Base-by-base conservation (phyloP, 2,113 vertebrate species). In the Raja brachyura region DNA sequence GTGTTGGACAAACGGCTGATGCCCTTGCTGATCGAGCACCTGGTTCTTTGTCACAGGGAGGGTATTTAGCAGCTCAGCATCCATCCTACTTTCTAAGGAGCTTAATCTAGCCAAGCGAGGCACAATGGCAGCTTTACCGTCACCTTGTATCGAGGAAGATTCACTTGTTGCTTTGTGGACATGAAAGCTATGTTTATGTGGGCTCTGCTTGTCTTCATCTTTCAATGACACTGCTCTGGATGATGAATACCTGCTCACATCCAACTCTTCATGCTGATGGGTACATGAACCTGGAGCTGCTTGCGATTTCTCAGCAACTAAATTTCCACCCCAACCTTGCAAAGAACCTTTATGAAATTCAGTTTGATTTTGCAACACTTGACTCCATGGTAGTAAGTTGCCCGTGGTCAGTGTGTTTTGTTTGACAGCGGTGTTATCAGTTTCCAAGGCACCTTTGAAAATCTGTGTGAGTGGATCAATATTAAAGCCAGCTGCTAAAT, bases 311-410 rank as follows among this genome's bases (percentile, higher is more conserved):
- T 11, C n/a, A 20, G 14, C 0, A n/a, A 8, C 11, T 16, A 31
- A 56, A 66, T n/a, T 88, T 39, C 18, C 33, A 73, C 25, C 7
- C 8, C 48, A 22, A 92, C 73, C 68, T 54, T 54, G 90, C 68
- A 28, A 6, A 73, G 90, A 92, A 28, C 20, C 1, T 90, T 39
- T 54, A 28, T 39, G 11, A 92, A 13, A 25, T 73, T 73, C 39
- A 92, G 22, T 73, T 92, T 73, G 90, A 20, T 63, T 73, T 74
- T 92, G 33, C 48, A 73, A 85, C 22, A 85, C 11, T 56, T 85
- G 20, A 48, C 20, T 22, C 54, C 59, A 20, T 25, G 54, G 48
- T 54, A 28, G 9, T 85, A 56, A 56, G 48, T 0, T 85, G 18
- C 25, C 28, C 18, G 81, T 59, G 48, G 16, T 22, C 7, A 5